phyloP scores from a whole-genome alignment of 1,140 invertebrate genomes.

The Drosophila biarmipes region DNA sequence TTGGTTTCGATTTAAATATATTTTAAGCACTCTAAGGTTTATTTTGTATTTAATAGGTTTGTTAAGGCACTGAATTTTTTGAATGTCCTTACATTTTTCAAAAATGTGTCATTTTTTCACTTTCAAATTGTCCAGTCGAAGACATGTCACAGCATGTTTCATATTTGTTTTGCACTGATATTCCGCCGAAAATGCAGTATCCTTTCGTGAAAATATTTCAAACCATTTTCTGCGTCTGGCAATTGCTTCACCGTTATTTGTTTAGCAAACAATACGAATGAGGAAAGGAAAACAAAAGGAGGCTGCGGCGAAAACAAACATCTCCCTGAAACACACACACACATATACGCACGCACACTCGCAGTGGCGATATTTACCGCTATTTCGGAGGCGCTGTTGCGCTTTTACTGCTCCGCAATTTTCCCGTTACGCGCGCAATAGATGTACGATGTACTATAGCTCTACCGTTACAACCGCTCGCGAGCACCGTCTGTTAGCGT shows the following conservation, averaged over 20 bases:
- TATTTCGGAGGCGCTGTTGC: conserved; percentile 53
- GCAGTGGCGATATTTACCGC: conserved; percentile 45
- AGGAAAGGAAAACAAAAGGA: conserved; percentile 13
- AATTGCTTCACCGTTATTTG: conserved; percentile 46
- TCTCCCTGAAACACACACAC: conserved; percentile 9
- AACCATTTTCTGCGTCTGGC: background rate
- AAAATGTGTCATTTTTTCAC: too few relatives aligned
- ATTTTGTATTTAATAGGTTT: too few relatives aligned
- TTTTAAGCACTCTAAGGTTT: too few relatives aligned
- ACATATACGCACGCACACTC: conserved; percentile 3
- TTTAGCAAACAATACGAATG: conserved; percentile 52
- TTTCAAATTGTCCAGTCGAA: too few relatives aligned
- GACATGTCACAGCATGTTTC: too few relatives aligned
- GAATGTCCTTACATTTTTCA: too few relatives aligned
- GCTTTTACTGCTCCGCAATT: conserved; percentile 48
- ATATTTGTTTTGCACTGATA: background rate
- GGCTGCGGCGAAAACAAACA: conserved; percentile 50
- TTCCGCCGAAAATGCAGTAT: background rate
- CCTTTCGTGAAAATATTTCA: background rate
- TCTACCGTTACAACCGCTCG: conserved; percentile 59
- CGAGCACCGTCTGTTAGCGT: conserved; percentile 51
- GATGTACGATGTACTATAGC: conserved; percentile 23
- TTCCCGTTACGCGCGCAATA: conserved; percentile 54
- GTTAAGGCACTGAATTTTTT: too few relatives aligned
- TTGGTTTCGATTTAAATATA: too few relatives aligned